Evolutionary conservation across 2,888 invertebrate species (phyloP).

Genomic region (Carpatolechia fugitivella): DNA sequence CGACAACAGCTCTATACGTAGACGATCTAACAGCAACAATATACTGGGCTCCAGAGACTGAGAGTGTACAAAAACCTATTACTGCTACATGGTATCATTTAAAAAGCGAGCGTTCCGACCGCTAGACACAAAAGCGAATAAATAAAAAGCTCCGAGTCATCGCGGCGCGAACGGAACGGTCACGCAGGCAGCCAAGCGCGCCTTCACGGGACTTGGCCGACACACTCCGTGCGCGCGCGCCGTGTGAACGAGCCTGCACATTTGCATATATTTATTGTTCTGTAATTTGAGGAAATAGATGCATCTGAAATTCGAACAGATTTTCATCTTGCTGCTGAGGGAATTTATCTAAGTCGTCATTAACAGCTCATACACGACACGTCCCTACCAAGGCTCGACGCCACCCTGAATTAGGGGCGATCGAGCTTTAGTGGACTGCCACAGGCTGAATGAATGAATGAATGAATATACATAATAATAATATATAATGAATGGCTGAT

Average conservation of each 20-base stretch:
- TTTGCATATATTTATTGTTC: conserved; percentile 41
- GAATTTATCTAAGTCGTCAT: background rate
- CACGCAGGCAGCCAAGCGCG: conserved; percentile 55
- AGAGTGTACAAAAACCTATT: conserved; percentile 7
- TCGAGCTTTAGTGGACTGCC: too few relatives aligned
- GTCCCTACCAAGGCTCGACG: too few relatives aligned
- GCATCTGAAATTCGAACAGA: background rate
- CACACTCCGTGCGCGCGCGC: conserved; percentile 48
- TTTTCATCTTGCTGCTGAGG: background rate
- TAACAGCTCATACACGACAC: background rate
- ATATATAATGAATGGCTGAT: too few relatives aligned
- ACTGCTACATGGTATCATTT: conserved; percentile 40
- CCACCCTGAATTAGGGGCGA: too few relatives aligned
- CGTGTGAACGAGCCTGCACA: conserved; percentile 64
- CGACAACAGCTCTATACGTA: too few relatives aligned
- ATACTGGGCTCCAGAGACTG: background rate
- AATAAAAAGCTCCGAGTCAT: conserved; percentile 59
- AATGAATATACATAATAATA: too few relatives aligned
- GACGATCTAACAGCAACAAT: background rate
- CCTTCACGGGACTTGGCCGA: conserved; percentile 40
- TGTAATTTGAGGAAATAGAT: conserved; percentile 4
- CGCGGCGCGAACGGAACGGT: conserved; percentile 68
- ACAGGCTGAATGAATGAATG: too few relatives aligned
- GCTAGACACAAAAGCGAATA: conserved; percentile 51
- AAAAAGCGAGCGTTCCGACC: conserved; percentile 63